Conservation (phyloP, 2,113 vertebrate species). For the Silurus meridionalis region DNA sequence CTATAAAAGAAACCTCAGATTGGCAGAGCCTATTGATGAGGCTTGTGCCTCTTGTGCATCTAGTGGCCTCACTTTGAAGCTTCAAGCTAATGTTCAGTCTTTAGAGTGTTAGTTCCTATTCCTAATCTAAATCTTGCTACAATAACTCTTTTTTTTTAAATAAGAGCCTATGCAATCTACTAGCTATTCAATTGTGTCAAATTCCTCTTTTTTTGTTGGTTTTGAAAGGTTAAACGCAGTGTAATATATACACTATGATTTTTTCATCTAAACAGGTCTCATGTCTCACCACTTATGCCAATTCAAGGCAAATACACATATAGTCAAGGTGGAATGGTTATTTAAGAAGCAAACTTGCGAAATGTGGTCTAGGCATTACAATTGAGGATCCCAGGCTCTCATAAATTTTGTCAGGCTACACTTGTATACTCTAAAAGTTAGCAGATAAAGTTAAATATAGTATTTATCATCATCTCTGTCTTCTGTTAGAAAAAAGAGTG, state of each 20-base stretch:
- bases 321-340: constrained; percentile 46
- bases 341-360: constrained; percentile 60
- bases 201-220: constrained; percentile 41
- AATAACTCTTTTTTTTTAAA: constrained; percentile 25
- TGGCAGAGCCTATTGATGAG: not conserved
- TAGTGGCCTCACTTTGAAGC: constrained; percentile 21
- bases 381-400: constrained; percentile 28
- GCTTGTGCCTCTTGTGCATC: not conserved
- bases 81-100: not conserved
- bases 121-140: constrained; percentile 28
- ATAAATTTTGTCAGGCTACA: constrained; percentile 38
- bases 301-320: constrained; percentile 54
- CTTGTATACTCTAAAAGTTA: constrained; percentile 15
- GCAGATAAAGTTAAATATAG: constrained; percentile 44
- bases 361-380: constrained; percentile 58
- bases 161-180: constrained; percentile 24
- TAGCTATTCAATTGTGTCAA: constrained; percentile 58
- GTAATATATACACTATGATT: constrained; percentile 41
- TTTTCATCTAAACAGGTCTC: constrained; percentile 42
- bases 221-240: constrained; percentile 50
- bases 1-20: not conserved
- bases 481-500: not conserved
- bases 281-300: constrained; percentile 44
- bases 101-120: constrained; percentile 28
- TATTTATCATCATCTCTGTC: constrained; percentile 22